Evolutionary conservation across 2,113 vertebrate genomes (phyloP).

Genomic region (Vanacampus margaritifer): DNA sequence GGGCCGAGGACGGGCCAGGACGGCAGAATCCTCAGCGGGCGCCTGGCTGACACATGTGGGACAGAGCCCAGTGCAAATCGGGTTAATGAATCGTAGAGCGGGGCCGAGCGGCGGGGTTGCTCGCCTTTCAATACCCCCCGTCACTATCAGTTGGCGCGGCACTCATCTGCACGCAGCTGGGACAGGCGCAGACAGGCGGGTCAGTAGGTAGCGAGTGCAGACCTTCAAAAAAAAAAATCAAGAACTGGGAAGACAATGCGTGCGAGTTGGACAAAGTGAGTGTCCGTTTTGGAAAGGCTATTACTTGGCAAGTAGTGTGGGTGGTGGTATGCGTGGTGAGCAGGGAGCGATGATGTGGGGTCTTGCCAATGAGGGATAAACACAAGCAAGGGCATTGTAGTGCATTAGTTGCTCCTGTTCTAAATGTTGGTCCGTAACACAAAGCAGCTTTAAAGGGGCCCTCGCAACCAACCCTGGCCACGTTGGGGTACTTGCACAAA

Average conservation of each 20-base stretch:
- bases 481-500: no score
- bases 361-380: no score
- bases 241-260: conserved; percentile 53
- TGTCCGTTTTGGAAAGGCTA: conserved; percentile 8
- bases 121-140: conserved; percentile 51
- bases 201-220: conserved; percentile 50
- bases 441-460: no score
- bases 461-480: no score
- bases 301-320: no score
- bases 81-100: conserved; percentile 66
- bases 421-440: no score
- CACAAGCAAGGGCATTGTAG: no score
- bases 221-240: conserved; percentile 29
- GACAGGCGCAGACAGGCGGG: conserved; percentile 36
- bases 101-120: conserved; percentile 51
- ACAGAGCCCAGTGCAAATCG: conserved; percentile 68
- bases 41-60: conserved; percentile 67
- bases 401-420: no score
- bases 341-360: no score
- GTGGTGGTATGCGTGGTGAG: no score
- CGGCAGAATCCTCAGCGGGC: conserved; percentile 47
- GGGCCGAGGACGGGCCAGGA: conserved; percentile 10
- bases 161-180: conserved; percentile 32
- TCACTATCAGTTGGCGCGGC: conserved; percentile 55
- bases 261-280: conserved; percentile 44